Conservation (phyloP, 1,140 invertebrate species). For the Diuraphis noxia region DNA sequence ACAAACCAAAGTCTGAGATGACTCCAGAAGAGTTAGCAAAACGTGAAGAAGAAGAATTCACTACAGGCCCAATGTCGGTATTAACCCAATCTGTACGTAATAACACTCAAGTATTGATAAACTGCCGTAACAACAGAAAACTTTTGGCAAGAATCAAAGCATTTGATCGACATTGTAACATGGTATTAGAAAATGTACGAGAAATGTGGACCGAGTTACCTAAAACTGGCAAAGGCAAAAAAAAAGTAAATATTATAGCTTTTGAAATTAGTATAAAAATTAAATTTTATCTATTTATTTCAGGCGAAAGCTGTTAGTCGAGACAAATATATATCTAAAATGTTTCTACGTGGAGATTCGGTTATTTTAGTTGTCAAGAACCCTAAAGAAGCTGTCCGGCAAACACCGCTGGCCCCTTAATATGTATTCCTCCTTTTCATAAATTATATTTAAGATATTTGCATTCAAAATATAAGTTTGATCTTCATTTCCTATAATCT, state of each 20-base stretch:
- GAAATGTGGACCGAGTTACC: conserved; percentile 99
- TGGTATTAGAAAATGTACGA: conserved; percentile 99
- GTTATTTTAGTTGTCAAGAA: conserved; percentile 97
- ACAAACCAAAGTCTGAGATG: conserved; percentile 90
- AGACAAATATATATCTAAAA: conserved; percentile 98
- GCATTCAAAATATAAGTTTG: background rate
- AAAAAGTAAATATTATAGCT: conserved; percentile 68
- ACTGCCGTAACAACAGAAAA: conserved; percentile 89
- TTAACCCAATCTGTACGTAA: conserved; percentile 98
- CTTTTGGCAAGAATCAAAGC: conserved; percentile 96
- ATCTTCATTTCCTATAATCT: background rate
- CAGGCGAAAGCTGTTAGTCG: conserved; percentile 97
- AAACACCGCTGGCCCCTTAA: conserved; percentile 29
- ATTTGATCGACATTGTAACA: conserved; percentile 99
- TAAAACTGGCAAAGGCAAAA: conserved; percentile 95
- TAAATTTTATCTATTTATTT: conserved; percentile 58
- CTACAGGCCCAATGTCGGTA: conserved; percentile 95
- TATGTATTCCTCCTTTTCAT: background rate
- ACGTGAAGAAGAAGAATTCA: conserved; percentile 98
- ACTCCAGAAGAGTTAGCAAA: conserved; percentile 93
- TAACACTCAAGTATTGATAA: conserved; percentile 78
- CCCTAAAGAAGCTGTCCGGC: conserved; percentile 63
- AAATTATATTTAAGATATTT: conserved; percentile 16
- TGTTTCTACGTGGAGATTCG: conserved; percentile 98
- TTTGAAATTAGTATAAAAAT: background rate